A percentile compares a stretch with the other conserved stretches of the same genome.
Evolutionary conservation across 2,888 invertebrate genomes (phyloP).

Genomic region (Unio pictorum): DNA sequence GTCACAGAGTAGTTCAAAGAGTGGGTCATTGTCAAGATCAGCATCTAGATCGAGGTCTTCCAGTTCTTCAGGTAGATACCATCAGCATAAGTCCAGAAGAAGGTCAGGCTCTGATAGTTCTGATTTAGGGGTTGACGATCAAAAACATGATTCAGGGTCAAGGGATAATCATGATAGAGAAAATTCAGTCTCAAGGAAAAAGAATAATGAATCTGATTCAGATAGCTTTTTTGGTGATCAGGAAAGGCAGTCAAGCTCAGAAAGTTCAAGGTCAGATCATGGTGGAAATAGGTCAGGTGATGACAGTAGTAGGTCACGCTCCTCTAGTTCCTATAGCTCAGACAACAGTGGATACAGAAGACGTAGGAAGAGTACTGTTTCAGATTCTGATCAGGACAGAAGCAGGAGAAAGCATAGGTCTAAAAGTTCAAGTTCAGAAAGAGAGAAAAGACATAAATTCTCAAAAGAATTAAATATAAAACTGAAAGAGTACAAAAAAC

Average conservation of each 20-base stretch:
- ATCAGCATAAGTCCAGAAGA: neutral
- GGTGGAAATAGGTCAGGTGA: too few species aligned
- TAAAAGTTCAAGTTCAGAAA: neutral
- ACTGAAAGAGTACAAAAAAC: neutral
- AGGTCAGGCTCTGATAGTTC: slow-evolving; percentile 12
- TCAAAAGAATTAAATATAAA: slow-evolving; percentile 1
- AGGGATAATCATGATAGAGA: slow-evolving; percentile 4
- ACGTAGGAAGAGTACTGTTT: too few species aligned
- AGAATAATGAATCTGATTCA: slow-evolving; percentile 1
- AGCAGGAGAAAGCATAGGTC: too few species aligned
- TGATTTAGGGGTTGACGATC: neutral
- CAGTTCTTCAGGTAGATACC: neutral
- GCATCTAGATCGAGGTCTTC: neutral
- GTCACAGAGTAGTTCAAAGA: slow-evolving; percentile 20
- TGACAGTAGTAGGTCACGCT: too few species aligned
- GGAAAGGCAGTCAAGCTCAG: too few species aligned
- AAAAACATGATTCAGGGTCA: too few species aligned
- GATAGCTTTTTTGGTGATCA: too few species aligned
- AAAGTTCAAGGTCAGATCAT: too few species aligned
- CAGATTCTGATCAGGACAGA: too few species aligned
- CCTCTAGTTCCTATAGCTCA: too few species aligned
- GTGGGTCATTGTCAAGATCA: slow-evolving; percentile 29
- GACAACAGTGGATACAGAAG: too few species aligned
- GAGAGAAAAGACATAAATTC: neutral
- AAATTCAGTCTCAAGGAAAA: slow-evolving; percentile 6